Evolutionary conservation across 2,888 invertebrate genomes (phyloP).

Genomic region (Diplolepis rosae): DNA sequence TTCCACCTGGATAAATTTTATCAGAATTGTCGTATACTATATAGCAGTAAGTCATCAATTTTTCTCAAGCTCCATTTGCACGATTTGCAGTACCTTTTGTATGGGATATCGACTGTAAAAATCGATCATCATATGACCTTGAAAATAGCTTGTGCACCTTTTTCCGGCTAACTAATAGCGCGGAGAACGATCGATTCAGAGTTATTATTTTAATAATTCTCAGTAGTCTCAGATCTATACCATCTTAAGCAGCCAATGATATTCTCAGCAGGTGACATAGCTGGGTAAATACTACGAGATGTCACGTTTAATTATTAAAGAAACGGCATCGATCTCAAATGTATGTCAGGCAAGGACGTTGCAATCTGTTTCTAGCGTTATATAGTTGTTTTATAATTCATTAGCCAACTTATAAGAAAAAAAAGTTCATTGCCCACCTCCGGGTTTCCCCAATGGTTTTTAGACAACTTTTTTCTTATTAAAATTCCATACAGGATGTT

Average conservation of each 20-base stretch:
- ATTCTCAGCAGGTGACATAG: slow-evolving; percentile 25
- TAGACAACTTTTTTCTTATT: too few species aligned
- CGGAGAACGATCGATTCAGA: slow-evolving; percentile 12
- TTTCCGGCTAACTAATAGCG: neutral
- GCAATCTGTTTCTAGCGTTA: slow-evolving; percentile 6
- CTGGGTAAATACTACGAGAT: slow-evolving; percentile 25
- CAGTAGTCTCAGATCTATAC: neutral
- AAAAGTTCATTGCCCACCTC: neutral
- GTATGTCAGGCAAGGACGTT: slow-evolving; percentile 23
- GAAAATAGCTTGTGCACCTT: neutral
- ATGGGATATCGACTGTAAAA: neutral
- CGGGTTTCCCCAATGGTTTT: neutral
- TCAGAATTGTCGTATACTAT: neutral
- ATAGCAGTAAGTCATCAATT: neutral
- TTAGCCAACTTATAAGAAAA: neutral
- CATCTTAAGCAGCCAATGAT: neutral
- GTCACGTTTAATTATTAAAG: slow-evolving; percentile 21
- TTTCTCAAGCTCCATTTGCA: neutral
- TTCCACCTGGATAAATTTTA: neutral
- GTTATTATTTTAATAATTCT: slow-evolving; percentile 23
- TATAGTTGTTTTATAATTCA: neutral
- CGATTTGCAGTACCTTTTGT: neutral
- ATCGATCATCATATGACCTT: slow-evolving; percentile 5
- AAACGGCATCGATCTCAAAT: slow-evolving; percentile 17
- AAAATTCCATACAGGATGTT: too few species aligned